These are phyloP conservation scores for Zapornia atra DNA, from an alignment of 2,113 vertebrate species.

Conservation along the genomic window DNA sequence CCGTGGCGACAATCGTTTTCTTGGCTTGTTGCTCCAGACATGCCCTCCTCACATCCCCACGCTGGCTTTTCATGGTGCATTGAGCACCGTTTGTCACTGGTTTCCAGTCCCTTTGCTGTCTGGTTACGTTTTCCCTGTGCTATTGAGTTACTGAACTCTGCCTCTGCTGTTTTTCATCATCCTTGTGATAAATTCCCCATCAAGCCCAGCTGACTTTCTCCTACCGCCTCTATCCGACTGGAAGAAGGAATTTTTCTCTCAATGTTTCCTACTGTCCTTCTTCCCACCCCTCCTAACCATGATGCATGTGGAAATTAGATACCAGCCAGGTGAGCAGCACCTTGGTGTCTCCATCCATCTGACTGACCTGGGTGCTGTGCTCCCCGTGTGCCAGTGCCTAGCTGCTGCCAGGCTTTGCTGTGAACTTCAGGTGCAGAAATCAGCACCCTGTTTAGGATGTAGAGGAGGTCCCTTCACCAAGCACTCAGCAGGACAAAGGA, in stretches of 20 bases:
- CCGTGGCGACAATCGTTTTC: not conserved
- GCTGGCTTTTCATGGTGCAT: not conserved
- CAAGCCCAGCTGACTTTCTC: not conserved
- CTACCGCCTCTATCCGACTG: not conserved
- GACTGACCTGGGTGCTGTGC: not conserved
- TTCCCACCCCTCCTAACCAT: not conserved
- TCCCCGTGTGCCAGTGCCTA: not conserved
- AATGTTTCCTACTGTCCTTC: not conserved
- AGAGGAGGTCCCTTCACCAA: not conserved
- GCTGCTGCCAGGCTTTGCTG: not conserved
- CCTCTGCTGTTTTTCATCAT: not conserved
- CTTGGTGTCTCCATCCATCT: not conserved
- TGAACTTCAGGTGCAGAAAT: not conserved
- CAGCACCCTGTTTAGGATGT: not conserved
- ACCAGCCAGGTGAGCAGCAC: not conserved
- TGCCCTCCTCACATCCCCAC: fast-evolving
- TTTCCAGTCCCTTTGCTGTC: not conserved
- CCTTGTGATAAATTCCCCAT: not conserved
- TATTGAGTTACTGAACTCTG: not conserved
- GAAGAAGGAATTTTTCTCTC: not conserved
- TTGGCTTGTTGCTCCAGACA: not conserved
- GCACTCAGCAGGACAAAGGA: not conserved
- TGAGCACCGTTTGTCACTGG: not conserved
- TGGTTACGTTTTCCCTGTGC: not conserved
- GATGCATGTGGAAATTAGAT: not conserved